Conservation (phyloP, 2,113 vertebrate genomes). For the Percopsis transmontana region DNA sequence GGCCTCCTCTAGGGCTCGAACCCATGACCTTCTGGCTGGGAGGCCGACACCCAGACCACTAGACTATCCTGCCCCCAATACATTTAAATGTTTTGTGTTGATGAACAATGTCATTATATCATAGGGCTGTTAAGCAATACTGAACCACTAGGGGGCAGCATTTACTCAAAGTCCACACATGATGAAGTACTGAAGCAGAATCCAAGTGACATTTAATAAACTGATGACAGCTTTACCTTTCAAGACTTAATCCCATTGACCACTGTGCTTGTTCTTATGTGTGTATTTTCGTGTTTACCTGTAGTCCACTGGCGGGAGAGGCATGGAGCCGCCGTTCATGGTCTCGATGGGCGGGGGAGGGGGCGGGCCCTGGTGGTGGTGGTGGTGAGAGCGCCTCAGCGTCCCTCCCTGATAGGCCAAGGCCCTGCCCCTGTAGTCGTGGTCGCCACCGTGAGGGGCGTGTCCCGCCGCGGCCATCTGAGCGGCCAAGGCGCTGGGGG, state of each 20-base stretch:
- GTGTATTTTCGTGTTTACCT: constrained; percentile 74
- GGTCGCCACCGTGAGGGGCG: constrained; percentile 78
- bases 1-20: too few relatives aligned
- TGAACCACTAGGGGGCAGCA: constrained; percentile 69
- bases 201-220: not conserved
- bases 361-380: constrained; percentile 89
- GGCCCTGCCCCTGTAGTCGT: constrained; percentile 84
- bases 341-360: constrained; percentile 87
- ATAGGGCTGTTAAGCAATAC: not conserved
- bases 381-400: constrained; percentile 86
- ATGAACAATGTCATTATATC: too few relatives aligned
- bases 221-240: not conserved
- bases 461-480: constrained; percentile 78
- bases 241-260: not conserved
- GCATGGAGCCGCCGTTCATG: constrained; percentile 81
- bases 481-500: constrained; percentile 74
- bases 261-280: not conserved
- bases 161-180: constrained; percentile 19
- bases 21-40: too few relatives aligned
- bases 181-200: not conserved
- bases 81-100: too few relatives aligned
- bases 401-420: constrained; percentile 85
- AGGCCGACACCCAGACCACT: too few relatives aligned
- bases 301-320: constrained; percentile 84
- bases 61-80: too few relatives aligned